A percentile compares a stretch with the other conserved stretches of the same genome.
These are phyloP conservation scores for pig (Sus scrofa) DNA, from an alignment of 2,113 vertebrate species.

Conservation along the genomic window DNA sequence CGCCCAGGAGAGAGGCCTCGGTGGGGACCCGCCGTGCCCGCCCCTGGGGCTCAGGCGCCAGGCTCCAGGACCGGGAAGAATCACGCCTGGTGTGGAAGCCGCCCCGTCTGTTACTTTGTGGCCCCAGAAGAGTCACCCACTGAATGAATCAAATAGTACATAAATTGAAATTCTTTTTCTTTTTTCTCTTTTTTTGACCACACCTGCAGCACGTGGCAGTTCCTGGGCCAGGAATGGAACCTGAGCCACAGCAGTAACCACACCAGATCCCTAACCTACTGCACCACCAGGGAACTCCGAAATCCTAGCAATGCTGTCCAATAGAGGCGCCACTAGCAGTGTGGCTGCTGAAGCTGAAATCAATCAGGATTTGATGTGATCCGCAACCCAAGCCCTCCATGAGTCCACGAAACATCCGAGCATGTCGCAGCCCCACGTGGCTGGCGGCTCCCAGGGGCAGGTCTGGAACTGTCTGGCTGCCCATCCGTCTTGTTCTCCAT, in stretches of 20 bases:
- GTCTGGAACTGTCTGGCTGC: background rate
- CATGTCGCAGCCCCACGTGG: background rate
- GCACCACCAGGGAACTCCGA: no score
- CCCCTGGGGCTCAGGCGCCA: accelerated
- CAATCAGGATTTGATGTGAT: background rate
- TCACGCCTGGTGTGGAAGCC: background rate
- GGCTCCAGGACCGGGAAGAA: accelerated
- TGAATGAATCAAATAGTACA: background rate
- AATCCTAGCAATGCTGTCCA: background rate
- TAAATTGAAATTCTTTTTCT: background rate
- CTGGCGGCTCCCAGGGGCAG: background rate
- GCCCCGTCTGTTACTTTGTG: accelerated
- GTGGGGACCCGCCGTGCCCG: no score
- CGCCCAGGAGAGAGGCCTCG: background rate
- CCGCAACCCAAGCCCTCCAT: background rate
- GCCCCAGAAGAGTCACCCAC: no score
- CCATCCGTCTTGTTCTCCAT: accelerated
- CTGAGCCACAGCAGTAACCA: no score
- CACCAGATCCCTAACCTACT: no score
- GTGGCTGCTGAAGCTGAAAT: background rate
- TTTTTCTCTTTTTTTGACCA: no score
- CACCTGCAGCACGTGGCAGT: no score
- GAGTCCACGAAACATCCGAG: background rate
- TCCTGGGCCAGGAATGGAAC: no score
- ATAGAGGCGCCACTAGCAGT: background rate